Evolutionary conservation across 2,113 vertebrate species (phyloP), one percentile per base, ranked within the genome.

Genomic region (Gymnogyps californianus): DNA sequence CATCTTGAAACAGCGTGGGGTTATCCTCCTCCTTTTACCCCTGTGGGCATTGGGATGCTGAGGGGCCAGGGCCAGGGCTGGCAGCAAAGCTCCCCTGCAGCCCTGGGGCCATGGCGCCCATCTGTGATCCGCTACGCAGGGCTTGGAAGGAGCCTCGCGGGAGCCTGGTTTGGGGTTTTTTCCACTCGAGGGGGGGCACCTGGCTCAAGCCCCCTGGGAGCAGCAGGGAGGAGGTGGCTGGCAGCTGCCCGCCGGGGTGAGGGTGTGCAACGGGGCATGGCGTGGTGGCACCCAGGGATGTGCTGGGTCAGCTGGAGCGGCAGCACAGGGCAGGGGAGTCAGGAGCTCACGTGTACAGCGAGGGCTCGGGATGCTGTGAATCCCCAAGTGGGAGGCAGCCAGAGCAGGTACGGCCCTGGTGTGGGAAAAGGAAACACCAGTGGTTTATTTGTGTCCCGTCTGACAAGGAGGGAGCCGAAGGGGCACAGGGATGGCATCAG

Each of bases 131-230:
- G 8, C 81, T 34, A 0, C 1, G 10, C 15, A 32, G 54, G 42
- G 25, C 28, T 59, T 52, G 47, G 61, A 84, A 82, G 31, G 51
- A 87, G 52, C 29, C 32, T 71, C 12, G 6, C 0, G 1, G 38
- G 42, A 83, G 38, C 17, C 25, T 0, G 0, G 3, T 42, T 46
- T 38, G 62, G 51, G 16, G 1, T 31, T 9, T 80, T 89, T 59
- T 28, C 34, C 47, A 71, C 24, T 32, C 13, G 12, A n/a, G 14
- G 11, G 8, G 7, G 24, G 6, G 10, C 10, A 83, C 15, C 31
- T 64, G 38, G 46, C 40, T 87, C 51, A 65, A 52, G 40, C 14
- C 3, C 49, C n/a, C 7, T 2, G 2, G 44, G 18, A 86, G 21
- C 20, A 49, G 11, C 34, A 44, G 25, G 9, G 51, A 79, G n/a